Evolutionary conservation across 2,888 invertebrate species (phyloP), one percentile per base, ranked within the genome.

Genomic region (Tachystola acroxantha): DNA sequence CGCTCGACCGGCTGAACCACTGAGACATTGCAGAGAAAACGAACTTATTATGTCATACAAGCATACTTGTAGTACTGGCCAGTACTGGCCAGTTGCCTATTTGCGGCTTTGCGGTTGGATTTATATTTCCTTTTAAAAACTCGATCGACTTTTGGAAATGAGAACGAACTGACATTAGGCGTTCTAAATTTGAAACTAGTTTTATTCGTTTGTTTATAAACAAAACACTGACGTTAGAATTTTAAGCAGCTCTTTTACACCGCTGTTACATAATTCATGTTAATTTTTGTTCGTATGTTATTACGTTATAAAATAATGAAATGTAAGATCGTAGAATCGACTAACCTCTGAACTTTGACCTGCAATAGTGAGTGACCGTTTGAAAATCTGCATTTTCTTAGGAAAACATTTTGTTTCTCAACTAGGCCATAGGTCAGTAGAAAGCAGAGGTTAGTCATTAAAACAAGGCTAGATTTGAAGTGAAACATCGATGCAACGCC

Each of bases 341-440:
- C 46, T 53, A 48, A 57, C 50, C 53, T 47, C 46, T 35, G 38
- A 79, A 74, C 78, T 69, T 48, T 57, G 67, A 57, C 77, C 72
- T 49, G 60, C 58, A 49, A 52, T 40, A 5, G 2, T 6, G 24
- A 34, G 26, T 19, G 22, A 25, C 5, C 24, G 7, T 12, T 36
- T 20, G 16, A 53, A 46, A 62, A 65, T 64, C 64, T 65, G 50
- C 53, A 66, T 69, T 77, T 80, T 78, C 56, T 56, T 65, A 45
- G 60, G 57, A 71, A 78, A 72, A 68, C n/a, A 43, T 38, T 38
- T n/a, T 41, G 48, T 85, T 77, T 67, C 66, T 71, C 61, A 84
- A 85, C 56, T 61, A 40, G 73, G 77, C 46, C 70, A 68, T 50
- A 65, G 78, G 77, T 76, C 85, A 85, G 74, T 81, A 88, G 86